phyloP scores from a whole-genome alignment of 1,140 invertebrate species.

The Drosophila orosa region DNA sequence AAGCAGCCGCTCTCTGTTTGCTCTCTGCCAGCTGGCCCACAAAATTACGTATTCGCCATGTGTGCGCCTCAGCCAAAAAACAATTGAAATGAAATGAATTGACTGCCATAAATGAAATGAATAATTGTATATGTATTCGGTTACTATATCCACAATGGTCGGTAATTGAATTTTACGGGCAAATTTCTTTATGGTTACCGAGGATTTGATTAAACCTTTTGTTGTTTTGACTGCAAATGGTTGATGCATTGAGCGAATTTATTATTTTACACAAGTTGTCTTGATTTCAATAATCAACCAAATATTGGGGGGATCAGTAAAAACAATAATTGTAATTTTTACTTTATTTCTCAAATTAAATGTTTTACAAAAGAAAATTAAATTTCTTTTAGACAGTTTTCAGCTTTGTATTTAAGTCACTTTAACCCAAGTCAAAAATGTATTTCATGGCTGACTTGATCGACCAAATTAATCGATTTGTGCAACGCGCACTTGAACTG shows the following conservation, averaged over 20 bases:
- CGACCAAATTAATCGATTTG: conserved; percentile 39
- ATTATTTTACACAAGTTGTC: neutral
- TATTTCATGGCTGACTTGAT: conserved; percentile 13
- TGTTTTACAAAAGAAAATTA: neutral
- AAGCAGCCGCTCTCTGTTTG: conserved; percentile 58
- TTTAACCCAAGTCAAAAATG: conserved; percentile 13
- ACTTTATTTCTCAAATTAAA: neutral
- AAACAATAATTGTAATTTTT: neutral
- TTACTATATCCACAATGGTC: conserved; percentile 6
- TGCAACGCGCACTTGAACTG: conserved; percentile 24
- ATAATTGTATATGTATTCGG: conserved; percentile 14
- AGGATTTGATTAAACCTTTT: neutral
- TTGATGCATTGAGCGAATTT: conserved; percentile 1
- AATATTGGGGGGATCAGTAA: neutral
- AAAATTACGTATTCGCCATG: conserved; percentile 43
- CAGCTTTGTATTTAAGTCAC: neutral
- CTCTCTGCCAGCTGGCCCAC: conserved; percentile 20
- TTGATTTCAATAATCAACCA: neutral
- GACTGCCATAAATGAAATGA: conserved; percentile 32
- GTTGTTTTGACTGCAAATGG: conserved; percentile 1
- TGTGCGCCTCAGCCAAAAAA: conserved; percentile 2
- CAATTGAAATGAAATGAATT: conserved; percentile 31
- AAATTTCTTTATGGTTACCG: neutral
- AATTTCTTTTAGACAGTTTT: neutral
- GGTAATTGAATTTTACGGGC: neutral